Percentiles rank a stretch among this genome's conserved stretches.
Conservation (phyloP, 1,140 invertebrate species). For the Hestina assimilis region DNA sequence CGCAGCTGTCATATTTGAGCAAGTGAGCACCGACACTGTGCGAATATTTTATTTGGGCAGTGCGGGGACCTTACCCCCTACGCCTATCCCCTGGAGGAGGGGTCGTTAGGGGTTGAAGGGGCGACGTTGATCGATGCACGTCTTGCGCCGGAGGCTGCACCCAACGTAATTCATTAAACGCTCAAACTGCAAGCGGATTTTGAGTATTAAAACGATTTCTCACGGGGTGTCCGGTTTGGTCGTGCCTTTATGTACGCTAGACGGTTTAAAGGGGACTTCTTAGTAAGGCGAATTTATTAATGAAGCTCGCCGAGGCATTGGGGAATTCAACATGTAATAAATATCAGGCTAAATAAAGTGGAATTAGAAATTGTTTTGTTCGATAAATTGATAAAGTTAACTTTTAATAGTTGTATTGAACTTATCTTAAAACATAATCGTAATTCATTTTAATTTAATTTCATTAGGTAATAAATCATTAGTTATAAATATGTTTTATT, state of each 20-base stretch:
- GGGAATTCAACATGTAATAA: slow-evolving; percentile 19
- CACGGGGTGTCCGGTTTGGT: slow-evolving; percentile 64
- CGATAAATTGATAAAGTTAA: too few species aligned
- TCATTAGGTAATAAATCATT: too few species aligned
- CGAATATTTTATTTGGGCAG: slow-evolving; percentile 76
- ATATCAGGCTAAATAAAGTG: not conserved
- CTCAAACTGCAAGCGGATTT: slow-evolving; percentile 76
- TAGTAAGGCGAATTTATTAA: slow-evolving; percentile 59
- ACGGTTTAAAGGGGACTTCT: slow-evolving; percentile 52
- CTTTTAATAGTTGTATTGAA: too few species aligned
- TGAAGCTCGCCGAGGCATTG: slow-evolving; percentile 35
- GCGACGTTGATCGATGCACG: slow-evolving; percentile 76
- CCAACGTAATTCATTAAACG: slow-evolving; percentile 78
- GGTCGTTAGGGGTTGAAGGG: slow-evolving; percentile 32
- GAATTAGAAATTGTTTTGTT: not conserved
- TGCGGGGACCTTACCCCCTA: slow-evolving; percentile 57
- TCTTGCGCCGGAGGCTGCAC: slow-evolving; percentile 77
- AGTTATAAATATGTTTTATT: too few species aligned
- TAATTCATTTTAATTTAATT: too few species aligned
- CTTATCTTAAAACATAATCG: too few species aligned
- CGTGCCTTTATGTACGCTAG: slow-evolving; percentile 52
- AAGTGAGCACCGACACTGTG: slow-evolving; percentile 55
- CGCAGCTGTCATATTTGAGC: slow-evolving; percentile 65
- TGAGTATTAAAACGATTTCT: slow-evolving; percentile 77
- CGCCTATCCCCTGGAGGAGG: slow-evolving; percentile 50